These are phyloP conservation scores for Ericerus pela DNA, from an alignment of 1,140 invertebrate genomes.

Conservation along the genomic window DNA sequence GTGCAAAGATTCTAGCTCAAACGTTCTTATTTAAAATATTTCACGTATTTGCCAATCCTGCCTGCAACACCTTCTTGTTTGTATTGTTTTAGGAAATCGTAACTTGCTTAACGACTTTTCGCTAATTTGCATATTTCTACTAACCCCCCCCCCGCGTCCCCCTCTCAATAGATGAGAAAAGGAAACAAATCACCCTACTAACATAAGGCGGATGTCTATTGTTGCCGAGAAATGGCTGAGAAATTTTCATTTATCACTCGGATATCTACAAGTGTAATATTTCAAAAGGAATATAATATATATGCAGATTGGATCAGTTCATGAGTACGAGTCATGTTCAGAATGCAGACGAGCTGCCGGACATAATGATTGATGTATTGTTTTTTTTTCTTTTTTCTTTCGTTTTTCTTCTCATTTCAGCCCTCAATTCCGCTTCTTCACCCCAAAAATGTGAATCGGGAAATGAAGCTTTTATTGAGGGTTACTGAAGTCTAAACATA, in stretches of 20 bases:
- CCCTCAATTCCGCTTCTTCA: neutral
- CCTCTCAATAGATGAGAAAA: too few relatives aligned
- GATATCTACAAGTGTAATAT: constrained; percentile 11
- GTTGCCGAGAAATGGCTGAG: constrained; percentile 5
- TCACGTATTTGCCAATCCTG: too few relatives aligned
- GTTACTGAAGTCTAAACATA: neutral
- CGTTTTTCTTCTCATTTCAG: neutral
- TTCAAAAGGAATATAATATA: constrained; percentile 7
- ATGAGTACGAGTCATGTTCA: constrained; percentile 2
- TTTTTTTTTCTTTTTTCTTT: too few relatives aligned
- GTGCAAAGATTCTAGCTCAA: too few relatives aligned
- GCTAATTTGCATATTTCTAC: constrained; percentile 2
- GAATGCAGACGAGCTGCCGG: neutral
- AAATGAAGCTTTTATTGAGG: neutral
- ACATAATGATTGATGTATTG: constrained; percentile 9
- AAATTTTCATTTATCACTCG: constrained; percentile 8
- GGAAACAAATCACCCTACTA: too few relatives aligned
- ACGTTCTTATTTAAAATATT: too few relatives aligned
- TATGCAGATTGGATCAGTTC: constrained; percentile 11
- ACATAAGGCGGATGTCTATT: constrained; percentile 2
- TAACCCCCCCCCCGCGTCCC: neutral
- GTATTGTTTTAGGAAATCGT: too few relatives aligned
- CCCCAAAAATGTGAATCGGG: neutral
- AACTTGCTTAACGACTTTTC: too few relatives aligned
- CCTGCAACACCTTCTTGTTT: too few relatives aligned